Evolutionary conservation across 2,888 invertebrate species (phyloP), one percentile per base, ranked within the genome.

Genomic region (Drosophila emarginata): DNA sequence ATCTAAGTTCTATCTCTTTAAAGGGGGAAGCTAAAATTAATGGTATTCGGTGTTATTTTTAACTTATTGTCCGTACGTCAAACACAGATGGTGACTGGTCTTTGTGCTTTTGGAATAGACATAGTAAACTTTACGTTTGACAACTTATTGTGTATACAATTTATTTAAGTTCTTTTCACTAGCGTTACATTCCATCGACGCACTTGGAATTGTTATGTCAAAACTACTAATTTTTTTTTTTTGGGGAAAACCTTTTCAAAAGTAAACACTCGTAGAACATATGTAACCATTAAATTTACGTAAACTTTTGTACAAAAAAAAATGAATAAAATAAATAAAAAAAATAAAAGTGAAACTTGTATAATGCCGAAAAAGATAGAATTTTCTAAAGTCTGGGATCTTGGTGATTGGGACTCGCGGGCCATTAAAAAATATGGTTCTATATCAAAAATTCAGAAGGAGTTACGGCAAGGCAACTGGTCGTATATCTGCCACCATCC

Each of bases 381-480:
- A 14, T 36, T 61, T 4, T 57, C 70, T 11, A 88, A 76, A 51
- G 52, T 86, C 15, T 56, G 80, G 52, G 88, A 82, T 64, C 51
- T 71, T 9, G 76, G 76, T 0, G 69, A 67, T 39, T 83, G 83
- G 83, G 69, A 88, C 1, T 70, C 88, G 5, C 23, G 39, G 45
- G 84, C 67, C 4, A 88, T 88, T 15, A 60, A 28, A 26, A 40
- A 84, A 14, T 84, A 84, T 56, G 69, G 23, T 1, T 61, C 61
- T 6, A 62, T 87, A 26, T 51, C 53, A 2, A 61, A 68, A 15
- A 88, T 85, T 18, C 81, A 84, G 45, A 79, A 79, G 39, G 65
- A 88, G 18, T 11, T 85, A 32, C 85, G 85, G 1, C 70, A 61
- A 26, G 72, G 72, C 4, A 88, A 81, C 59, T 85, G 78, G 76